Base-by-base conservation (phyloP, 2,888 invertebrate genomes). In the Rotaria macrura region DNA sequence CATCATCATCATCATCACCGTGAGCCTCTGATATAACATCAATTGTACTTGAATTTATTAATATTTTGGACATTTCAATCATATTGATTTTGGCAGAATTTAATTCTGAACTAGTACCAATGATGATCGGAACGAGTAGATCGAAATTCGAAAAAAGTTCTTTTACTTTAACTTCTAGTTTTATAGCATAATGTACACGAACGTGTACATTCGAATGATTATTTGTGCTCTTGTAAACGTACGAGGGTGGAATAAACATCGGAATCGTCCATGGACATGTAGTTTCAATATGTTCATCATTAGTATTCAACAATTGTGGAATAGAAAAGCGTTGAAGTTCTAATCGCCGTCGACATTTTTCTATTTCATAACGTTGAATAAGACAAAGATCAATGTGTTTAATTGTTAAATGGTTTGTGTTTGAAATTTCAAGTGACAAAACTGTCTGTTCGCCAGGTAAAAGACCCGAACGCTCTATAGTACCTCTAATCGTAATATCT, bases 301-400 rank as follows among this genome's bases (percentile, higher is more conserved):
- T 65, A 29, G 1, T 29, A 29, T 65, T 65, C 12, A 29, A 9
- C 29, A 65, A 14, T 12, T 65, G 29, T 29, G 65, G 65, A 65
- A 65, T 10, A 14, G 65, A 12, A 14, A 65, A n/a, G 29, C 65
- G 65, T 29, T 43, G 7, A 25, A 79, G n/a, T n/a, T 43, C 43
- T 43, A 40, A 43, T 0, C 79, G 79, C 9, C 79, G 79, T 79
- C 79, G 79, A 43, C 79, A 79, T 79, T 40, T 7, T 43, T 79
- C 40, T 43, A 79, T 43, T 20, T n/a, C n/a, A 40, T 79, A 79
- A 43, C 79, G 79, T 79, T 79, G 79, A n/a, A 79, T 79, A 79
- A 79, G n/a, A 43, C 40, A 79, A 7, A 43, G 10, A 43, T 79
- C 79, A n/a, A 79, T 43, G 20, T n/a, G 79, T 43, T 79, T 79